A percentile compares a stretch with the other conserved stretches of the same genome.
phyloP scores from a whole-genome alignment of 1,140 invertebrate genomes.

The Diorhabda carinulata region DNA sequence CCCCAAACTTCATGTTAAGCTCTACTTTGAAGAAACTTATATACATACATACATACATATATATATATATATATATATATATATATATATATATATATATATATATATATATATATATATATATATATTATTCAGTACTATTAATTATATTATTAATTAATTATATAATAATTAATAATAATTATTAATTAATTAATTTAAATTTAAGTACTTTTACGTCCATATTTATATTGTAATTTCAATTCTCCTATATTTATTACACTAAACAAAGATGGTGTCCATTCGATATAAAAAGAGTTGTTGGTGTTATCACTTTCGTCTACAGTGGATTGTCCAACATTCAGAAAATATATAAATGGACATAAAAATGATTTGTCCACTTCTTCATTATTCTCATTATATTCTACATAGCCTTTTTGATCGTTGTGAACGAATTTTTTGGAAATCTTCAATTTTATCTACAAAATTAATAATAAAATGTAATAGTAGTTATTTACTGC shows the following conservation, averaged over 20 bases:
- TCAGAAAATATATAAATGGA: conserved; percentile 37
- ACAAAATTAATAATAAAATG: conserved; percentile 12
- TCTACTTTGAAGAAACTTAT: neutral
- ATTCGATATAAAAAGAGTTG: conserved; percentile 38
- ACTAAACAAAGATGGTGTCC: conserved; percentile 30
- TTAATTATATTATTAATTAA: neutral
- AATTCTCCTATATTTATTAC: conserved; percentile 34
- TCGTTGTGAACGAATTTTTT: conserved; percentile 35
- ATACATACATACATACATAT: neutral
- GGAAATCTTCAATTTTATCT: conserved; percentile 39
- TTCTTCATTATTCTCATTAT: conserved; percentile 30
- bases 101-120: neutral
- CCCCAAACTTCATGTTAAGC: no score
- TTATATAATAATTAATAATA: neutral
- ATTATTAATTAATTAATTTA: neutral
- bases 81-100: neutral
- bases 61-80: neutral
- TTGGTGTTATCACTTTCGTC: conserved; percentile 38
- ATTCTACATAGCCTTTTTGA: conserved; percentile 33
- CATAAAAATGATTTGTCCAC: conserved; percentile 21
- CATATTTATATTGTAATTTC: conserved; percentile 39
- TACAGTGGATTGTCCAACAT: conserved; percentile 37
- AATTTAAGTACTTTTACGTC: conserved; percentile 32
- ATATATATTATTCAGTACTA: neutral
- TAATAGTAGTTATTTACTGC: no score